These are phyloP conservation scores for Phlogophora meticulosa DNA, from an alignment of 2,888 invertebrate genomes.

Conservation along the genomic window DNA sequence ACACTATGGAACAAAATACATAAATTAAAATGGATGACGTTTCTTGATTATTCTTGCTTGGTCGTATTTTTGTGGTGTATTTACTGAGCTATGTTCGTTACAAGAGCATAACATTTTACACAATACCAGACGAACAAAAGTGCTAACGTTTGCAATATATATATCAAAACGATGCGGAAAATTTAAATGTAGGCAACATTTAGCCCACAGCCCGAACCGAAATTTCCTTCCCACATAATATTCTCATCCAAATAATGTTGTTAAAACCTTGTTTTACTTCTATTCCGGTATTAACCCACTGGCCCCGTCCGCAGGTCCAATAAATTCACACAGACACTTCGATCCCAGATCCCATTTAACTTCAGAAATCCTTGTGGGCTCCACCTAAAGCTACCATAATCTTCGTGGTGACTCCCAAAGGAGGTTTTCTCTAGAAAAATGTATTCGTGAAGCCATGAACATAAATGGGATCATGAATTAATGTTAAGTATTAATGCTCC, in stretches of 20 bases:
- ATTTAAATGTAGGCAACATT: background rate
- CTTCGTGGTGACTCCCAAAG: slow-evolving; percentile 52
- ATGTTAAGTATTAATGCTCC: slow-evolving; percentile 33
- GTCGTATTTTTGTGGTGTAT: no score
- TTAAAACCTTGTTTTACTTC: slow-evolving; percentile 54
- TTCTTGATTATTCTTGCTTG: no score
- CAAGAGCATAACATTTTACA: background rate
- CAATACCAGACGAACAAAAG: background rate
- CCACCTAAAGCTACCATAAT: slow-evolving; percentile 60
- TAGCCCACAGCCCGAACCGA: background rate
- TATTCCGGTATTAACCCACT: slow-evolving; percentile 39
- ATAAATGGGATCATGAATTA: slow-evolving; percentile 49
- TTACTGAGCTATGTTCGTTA: background rate
- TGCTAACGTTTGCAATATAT: slow-evolving; percentile 6
- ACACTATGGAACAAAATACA: no score
- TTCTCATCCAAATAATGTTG: slow-evolving; percentile 29
- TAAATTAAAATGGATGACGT: no score
- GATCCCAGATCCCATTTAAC: slow-evolving; percentile 57
- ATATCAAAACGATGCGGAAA: background rate
- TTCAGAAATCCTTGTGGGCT: slow-evolving; percentile 66
- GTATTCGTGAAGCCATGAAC: slow-evolving; percentile 58
- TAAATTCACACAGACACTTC: slow-evolving; percentile 69
- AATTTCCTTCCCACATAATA: slow-evolving; percentile 12
- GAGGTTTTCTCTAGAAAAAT: slow-evolving; percentile 58
- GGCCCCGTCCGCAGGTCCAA: slow-evolving; percentile 41